These are phyloP conservation scores for Arenaria interpres DNA, from an alignment of 2,113 vertebrate genomes.

Conservation along the genomic window DNA sequence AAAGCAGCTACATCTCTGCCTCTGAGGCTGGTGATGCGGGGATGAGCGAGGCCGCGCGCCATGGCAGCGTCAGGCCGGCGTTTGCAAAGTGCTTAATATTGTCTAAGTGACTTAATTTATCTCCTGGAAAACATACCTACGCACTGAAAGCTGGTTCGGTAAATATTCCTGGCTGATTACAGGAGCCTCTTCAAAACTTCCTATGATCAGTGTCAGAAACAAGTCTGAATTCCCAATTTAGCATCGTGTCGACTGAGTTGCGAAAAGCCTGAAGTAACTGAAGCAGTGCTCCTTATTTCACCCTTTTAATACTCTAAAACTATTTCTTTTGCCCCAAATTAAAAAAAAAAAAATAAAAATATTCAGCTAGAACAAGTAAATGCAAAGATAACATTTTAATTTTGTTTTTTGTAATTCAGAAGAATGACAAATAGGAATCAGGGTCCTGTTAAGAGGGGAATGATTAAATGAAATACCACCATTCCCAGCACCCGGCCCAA, in stretches of 20 bases:
- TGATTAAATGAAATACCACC: neutral
- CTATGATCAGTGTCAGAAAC: neutral
- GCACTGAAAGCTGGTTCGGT: neutral
- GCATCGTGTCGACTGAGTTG: neutral
- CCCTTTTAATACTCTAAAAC: neutral
- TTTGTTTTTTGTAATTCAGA: neutral
- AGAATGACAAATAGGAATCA: neutral
- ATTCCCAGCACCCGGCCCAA: neutral
- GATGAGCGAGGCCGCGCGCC: neutral
- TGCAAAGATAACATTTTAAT: neutral
- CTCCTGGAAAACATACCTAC: neutral
- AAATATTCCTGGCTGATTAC: neutral
- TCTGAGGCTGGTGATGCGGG: neutral
- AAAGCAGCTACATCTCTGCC: neutral
- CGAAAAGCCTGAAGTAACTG: neutral
- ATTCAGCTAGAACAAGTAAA: neutral
- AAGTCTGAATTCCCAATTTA: neutral
- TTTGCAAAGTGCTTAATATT: neutral
- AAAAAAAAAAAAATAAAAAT: too few relatives aligned
- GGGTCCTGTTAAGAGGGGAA: neutral
- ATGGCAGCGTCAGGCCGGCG: rapidly evolving
- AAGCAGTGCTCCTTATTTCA: neutral
- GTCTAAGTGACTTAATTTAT: neutral
- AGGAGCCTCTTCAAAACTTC: too few relatives aligned
- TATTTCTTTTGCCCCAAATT: neutral